Percentiles rank a stretch among this genome's conserved stretches.
Conservation (phyloP, 1,140 invertebrate species). For the Bombus waltoni region DNA sequence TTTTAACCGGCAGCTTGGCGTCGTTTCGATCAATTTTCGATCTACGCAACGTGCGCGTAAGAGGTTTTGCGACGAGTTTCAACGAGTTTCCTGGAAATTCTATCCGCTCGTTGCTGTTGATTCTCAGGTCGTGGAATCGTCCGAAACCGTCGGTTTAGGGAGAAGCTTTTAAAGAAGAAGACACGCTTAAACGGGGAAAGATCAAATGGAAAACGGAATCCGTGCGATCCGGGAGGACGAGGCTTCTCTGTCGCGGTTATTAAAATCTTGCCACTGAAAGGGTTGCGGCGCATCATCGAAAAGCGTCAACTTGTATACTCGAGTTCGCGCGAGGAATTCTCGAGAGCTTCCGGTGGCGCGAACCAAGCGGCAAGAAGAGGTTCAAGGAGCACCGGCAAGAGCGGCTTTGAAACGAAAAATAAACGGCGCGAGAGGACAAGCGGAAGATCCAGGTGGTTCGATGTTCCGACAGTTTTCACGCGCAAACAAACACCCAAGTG, state of each 20-base stretch:
- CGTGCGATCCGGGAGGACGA: not conserved
- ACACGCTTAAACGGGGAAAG: not conserved
- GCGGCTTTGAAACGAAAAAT: constrained; percentile 36
- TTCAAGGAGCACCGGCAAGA: not conserved
- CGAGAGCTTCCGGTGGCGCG: constrained; percentile 37
- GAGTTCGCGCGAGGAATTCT: constrained; percentile 49
- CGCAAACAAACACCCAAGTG: constrained; percentile 27
- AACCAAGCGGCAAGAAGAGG: constrained; percentile 33
- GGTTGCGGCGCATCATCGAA: constrained; percentile 9
- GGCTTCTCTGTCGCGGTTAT: not conserved
- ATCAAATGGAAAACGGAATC: not conserved
- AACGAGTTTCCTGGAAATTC: no score
- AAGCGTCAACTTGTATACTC: constrained; percentile 19
- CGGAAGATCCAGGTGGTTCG: constrained; percentile 51
- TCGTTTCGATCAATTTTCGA: no score
- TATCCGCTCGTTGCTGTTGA: no score
- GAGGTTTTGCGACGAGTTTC: no score
- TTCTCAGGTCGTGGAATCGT: no score
- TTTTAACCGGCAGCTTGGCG: no score
- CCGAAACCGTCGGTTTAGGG: no score
- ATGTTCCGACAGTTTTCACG: constrained; percentile 51
- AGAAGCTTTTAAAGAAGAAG: no score
- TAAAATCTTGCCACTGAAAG: not conserved
- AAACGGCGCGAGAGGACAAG: constrained; percentile 41
- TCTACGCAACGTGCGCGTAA: no score